Percentiles rank a stretch among this genome's conserved stretches.
Evolutionary conservation across 2,113 vertebrate genomes (phyloP).

Genomic region (Ondatra zibethicus): DNA sequence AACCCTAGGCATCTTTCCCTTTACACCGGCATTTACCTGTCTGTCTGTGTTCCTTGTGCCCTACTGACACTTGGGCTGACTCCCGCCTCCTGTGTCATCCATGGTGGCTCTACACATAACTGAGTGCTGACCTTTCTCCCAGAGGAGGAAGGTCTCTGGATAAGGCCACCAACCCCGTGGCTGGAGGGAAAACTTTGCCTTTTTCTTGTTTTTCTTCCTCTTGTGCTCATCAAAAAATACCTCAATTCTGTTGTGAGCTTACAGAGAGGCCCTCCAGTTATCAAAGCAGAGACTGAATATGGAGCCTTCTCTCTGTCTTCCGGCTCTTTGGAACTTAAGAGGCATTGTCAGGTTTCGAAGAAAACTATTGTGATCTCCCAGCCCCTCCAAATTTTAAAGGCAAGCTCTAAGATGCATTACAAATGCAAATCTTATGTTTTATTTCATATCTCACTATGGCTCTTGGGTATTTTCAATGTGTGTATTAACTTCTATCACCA

Average conservation of each 20-base stretch:
- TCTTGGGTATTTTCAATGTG: constrained; percentile 3
- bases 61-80: background rate
- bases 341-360: background rate
- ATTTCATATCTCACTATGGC: background rate
- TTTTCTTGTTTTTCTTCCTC: constrained; percentile 4
- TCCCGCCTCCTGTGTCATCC: background rate
- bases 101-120: background rate
- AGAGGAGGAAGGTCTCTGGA: background rate
- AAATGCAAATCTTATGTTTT: background rate
- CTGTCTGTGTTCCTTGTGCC: background rate
- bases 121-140: background rate
- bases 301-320: constrained; percentile 4
- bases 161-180: background rate
- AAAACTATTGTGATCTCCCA: background rate
- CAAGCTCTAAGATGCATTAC: background rate
- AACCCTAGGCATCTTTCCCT: background rate
- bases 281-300: background rate
- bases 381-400: constrained; percentile 34
- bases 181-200: background rate
- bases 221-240: constrained; percentile 8
- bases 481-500: background rate
- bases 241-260: background rate
- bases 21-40: background rate
- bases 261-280: constrained; percentile 41
- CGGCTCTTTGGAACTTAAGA: background rate